Evolutionary conservation across 1,140 invertebrate genomes (phyloP), one percentile per base, ranked within the genome.

Genomic region (Popillia japonica): DNA sequence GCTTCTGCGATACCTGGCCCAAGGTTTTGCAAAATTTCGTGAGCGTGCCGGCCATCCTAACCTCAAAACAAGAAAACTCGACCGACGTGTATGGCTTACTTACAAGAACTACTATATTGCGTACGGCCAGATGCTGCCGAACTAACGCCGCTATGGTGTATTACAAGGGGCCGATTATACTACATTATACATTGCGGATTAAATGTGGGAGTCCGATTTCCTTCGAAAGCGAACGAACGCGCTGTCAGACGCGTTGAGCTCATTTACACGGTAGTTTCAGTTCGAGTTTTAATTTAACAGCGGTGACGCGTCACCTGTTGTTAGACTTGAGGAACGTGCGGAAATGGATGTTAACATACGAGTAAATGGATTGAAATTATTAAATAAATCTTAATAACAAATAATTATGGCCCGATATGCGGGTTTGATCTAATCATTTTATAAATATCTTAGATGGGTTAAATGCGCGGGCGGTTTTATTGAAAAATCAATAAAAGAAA

Each of bases 41-140:
- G 9, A 85, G 78, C 23, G 81, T 82, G 72, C 84, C 84, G 80
- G 84, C 84, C 84, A 85, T 85, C 74, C 42, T 84, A 83, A 84
- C 82, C 83, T 83, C 79, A 82, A 80, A 34, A 34, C 27, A 34
- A 34, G 4, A 1, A 4, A 34, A 34, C 27, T 74, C 75, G 75
- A 48, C 23, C 40, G 48, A 6, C 75, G 7, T 11, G 42, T 23
- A 48, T 6, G 64, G 6, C 68, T 72, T 76, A 55, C 27, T 9
- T 40, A 17, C 75, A 55, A 48, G 75, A 76, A 76, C 75, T 42
- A 72, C 27, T 34, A 34, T 34, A 34, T n/a, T n/a, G n/a, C n/a
- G n/a, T n/a, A 27, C 23, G 17, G 48, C 2, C 2, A 14, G 61
- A 68, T 0, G 9, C 20, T 42, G 34, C n/a, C 41, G 11, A 41